Evolutionary conservation across 30 jellyfish, hydroid and myxozoan genomes (phyloP), one percentile per base, ranked within the genome.

Genomic region (Aurelia coerulea): DNA sequence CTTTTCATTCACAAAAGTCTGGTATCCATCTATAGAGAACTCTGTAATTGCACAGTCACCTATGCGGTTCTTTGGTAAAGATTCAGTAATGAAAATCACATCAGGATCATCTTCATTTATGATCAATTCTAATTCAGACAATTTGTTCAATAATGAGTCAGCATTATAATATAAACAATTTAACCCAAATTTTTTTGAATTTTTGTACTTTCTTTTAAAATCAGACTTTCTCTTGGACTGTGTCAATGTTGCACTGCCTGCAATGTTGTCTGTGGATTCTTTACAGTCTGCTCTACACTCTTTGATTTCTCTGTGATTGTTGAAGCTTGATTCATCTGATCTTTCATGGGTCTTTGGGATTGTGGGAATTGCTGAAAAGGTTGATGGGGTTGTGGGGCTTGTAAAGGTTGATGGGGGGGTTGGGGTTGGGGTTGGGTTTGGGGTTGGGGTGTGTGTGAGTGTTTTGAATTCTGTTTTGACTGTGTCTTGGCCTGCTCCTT

Each of bases 11-110:
- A 46, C 73, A n/a, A 37, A 74, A 74, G 79, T 54, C 77, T 74
- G 85, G 75, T 74, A 54, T 74, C 85, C 75, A 54, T 46, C 85
- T 74, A 46, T 18, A 29, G 80, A 69, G 80, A 69, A 69, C 80
- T 69, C 80, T 69, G 80, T 69, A 69, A 69, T 69, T 69, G 65
- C 80, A 69, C 80, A 69, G 29, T 23, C 29, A 23, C 29, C 29
- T 23, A 23, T 23, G 29, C 29, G 29, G 29, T 23, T 23, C 76
- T 29, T 65, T 65, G 76, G 76, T 65, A 65, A 65, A 17, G 76
- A 65, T 65, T 65, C 76, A 65, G 76, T 65, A 14, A 65, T 65
- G 76, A 65, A 65, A 65, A 65, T 65, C 76, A 65, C 76, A 65
- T 65, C 76, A 65, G 37, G 29, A 29, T 65, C 19, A 65, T 65